Percentiles rank a stretch among this genome's conserved stretches.
Conservation (phyloP, 1,140 invertebrate species). For the Magallana angulata region DNA sequence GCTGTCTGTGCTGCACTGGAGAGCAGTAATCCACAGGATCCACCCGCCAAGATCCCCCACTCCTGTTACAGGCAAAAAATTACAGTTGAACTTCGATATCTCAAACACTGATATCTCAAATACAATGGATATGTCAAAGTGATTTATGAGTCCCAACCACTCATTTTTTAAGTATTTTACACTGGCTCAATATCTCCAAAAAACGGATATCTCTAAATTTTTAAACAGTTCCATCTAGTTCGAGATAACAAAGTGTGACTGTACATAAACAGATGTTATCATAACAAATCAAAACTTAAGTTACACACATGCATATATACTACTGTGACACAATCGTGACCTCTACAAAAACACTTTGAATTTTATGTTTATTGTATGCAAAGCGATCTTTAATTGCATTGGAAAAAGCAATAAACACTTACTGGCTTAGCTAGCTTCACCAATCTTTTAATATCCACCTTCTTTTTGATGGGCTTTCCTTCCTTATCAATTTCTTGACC, state of each 20-base stretch:
- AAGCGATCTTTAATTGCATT: too few species aligned
- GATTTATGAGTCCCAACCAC: too few species aligned
- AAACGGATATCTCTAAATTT: too few species aligned
- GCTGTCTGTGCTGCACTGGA: constrained; percentile 74
- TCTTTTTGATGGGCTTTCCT: constrained; percentile 69
- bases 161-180: too few species aligned
- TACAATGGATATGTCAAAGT: too few species aligned
- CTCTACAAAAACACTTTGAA: too few species aligned
- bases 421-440: constrained; percentile 74
- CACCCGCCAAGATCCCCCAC: constrained; percentile 63
- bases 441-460: constrained; percentile 67
- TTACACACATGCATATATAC: neutral
- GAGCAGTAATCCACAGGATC: constrained; percentile 64
- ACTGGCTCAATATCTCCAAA: too few species aligned
- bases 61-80: constrained; percentile 62
- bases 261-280: neutral
- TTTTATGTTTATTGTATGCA: too few species aligned
- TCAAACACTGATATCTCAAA: too few species aligned
- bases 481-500: constrained; percentile 74
- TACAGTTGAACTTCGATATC: too few species aligned
- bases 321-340: too few species aligned
- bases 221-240: too few species aligned
- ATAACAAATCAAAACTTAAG: neutral
- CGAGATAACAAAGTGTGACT: neutral
- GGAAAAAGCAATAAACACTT: constrained; percentile 50